These are phyloP conservation scores for Mesorhabditis spiculigera DNA, from an alignment of 2,888 invertebrate genomes.

Conservation along the genomic window DNA sequence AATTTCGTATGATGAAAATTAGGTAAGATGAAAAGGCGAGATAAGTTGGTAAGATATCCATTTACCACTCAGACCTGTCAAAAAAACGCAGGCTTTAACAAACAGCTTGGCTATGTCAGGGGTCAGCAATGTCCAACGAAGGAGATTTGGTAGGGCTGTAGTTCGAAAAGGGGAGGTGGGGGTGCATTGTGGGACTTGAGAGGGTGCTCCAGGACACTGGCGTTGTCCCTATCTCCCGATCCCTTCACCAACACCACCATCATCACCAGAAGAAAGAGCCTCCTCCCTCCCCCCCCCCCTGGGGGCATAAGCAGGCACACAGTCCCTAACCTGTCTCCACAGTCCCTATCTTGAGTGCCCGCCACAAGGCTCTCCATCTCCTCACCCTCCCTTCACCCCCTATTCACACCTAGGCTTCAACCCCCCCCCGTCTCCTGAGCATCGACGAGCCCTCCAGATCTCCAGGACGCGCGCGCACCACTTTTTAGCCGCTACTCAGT, in stretches of 20 bases:
- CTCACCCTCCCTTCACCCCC: not conserved
- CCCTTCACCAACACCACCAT: no score
- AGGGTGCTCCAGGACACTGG: not conserved
- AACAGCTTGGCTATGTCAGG: no score
- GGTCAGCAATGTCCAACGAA: no score
- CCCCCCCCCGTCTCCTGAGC: not conserved
- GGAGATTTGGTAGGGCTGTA: no score
- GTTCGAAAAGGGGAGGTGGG: no score
- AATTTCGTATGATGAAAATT: no score
- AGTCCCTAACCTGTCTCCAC: not conserved
- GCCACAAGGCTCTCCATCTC: not conserved
- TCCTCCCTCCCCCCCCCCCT: not conserved
- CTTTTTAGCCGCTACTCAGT: not conserved
- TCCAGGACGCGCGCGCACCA: no score
- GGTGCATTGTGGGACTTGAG: not conserved
- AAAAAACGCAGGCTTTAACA: no score
- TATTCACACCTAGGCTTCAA: constrained; percentile 2
- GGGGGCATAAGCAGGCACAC: not conserved
- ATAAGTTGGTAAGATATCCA: no score
- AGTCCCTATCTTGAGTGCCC: not conserved
- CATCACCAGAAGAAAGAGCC: not conserved
- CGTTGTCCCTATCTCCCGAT: no score
- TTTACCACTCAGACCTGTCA: no score
- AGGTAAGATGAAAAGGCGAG: no score
- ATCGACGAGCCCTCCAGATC: not conserved